Conservation (phyloP, 1,140 invertebrate species). For the Lepidurus arcticus region DNA sequence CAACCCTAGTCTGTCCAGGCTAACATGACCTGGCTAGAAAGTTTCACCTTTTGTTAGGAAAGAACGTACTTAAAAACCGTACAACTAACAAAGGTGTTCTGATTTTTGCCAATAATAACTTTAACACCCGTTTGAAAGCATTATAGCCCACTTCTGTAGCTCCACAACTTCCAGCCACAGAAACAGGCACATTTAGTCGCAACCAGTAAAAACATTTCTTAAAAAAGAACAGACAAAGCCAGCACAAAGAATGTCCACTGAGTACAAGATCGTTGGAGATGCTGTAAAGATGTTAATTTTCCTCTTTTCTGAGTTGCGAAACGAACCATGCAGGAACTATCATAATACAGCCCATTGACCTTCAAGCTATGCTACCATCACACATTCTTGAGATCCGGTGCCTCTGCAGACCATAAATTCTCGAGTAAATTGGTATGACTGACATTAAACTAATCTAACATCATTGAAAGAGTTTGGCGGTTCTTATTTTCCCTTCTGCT, state of each 20-base stretch:
- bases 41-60: no score
- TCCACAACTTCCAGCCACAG: no score
- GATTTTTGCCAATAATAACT: no score
- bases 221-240: background rate
- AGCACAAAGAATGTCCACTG: background rate
- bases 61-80: no score
- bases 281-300: background rate
- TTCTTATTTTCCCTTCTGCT: background rate
- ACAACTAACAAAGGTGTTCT: no score
- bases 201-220: background rate
- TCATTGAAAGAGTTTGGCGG: slow-evolving; percentile 12
- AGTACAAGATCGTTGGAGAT: background rate
- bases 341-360: slow-evolving; percentile 7
- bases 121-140: no score
- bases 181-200: no score
- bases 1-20: no score
- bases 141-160: no score
- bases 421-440: background rate
- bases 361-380: background rate
- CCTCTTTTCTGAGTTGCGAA: background rate
- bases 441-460: slow-evolving; percentile 6
- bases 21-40: no score
- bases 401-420: background rate
- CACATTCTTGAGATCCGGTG: slow-evolving; percentile 10
- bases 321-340: background rate